Evolutionary conservation across 1,140 invertebrate genomes (phyloP).

Genomic region (Psilanteris sp.): DNA sequence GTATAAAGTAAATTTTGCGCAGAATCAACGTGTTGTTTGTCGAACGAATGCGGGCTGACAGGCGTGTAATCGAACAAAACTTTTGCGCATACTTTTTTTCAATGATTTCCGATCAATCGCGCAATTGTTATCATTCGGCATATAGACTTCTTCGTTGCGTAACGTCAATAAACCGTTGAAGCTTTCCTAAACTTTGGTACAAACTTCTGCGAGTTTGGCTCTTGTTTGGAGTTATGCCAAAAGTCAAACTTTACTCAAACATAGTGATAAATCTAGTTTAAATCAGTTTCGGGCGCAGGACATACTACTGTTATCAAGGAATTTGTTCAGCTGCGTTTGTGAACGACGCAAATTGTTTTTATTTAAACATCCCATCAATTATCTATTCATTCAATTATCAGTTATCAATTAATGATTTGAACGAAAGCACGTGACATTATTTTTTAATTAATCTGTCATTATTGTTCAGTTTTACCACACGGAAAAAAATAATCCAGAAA

Average conservation of each 20-base stretch:
- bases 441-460: no score
- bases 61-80: not conserved
- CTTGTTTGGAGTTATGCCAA: constrained; percentile 56
- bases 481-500: no score
- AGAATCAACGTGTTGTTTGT: no score
- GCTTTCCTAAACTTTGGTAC: constrained; percentile 34
- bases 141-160: constrained; percentile 33
- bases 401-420: no score
- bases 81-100: constrained; percentile 11
- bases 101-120: constrained; percentile 4
- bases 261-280: constrained; percentile 47
- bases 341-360: no score
- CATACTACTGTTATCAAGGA: constrained; percentile 2
- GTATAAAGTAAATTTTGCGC: no score
- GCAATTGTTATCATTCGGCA: constrained; percentile 24
- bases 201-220: constrained; percentile 49
- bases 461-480: no score
- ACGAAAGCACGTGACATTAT: no score
- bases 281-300: constrained; percentile 19
- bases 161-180: constrained; percentile 39
- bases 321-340: no score
- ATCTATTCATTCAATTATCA: no score
- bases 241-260: constrained; percentile 56
- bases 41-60: no score
- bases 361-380: no score